These are phyloP conservation scores for Micrastur ruficollis DNA, from an alignment of 2,797 vertebrate species.

Conservation along the genomic window DNA sequence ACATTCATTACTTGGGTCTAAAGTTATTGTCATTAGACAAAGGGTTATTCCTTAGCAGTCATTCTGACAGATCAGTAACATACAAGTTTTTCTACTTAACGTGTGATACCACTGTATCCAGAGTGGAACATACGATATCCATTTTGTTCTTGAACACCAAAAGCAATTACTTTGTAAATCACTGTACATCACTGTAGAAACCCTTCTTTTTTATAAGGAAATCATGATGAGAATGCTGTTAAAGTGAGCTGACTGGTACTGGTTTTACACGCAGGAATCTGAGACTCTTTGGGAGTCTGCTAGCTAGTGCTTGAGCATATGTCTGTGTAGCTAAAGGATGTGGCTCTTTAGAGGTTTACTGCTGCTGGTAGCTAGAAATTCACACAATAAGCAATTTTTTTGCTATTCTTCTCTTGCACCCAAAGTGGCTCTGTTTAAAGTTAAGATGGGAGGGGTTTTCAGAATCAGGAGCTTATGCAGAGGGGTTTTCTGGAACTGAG, in stretches of 20 bases:
- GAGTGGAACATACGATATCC: neutral
- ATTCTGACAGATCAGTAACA: neutral
- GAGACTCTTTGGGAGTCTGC: neutral
- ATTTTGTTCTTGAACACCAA: neutral
- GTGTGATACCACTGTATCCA: neutral
- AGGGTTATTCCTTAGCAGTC: neutral
- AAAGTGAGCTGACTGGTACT: neutral
- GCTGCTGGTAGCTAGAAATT: neutral
- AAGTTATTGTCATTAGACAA: neutral
- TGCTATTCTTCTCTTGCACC: neutral
- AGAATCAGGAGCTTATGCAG: neutral
- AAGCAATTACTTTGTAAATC: neutral
- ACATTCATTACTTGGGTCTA: neutral
- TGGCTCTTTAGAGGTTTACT: neutral
- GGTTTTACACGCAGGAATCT: neutral
- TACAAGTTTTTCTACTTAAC: neutral
- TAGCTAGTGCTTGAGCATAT: neutral
- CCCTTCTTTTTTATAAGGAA: neutral
- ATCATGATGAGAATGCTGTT: neutral
- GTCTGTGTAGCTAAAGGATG: neutral
- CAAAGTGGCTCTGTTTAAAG: neutral
- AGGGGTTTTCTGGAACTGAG: neutral
- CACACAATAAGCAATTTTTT: neutral
- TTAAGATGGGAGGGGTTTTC: neutral
- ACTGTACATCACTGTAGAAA: neutral